Percentiles rank a stretch among this genome's conserved stretches.
These are phyloP conservation scores for Andricus quercusramuli DNA, from an alignment of 2,888 invertebrate genomes.

Conservation along the genomic window DNA sequence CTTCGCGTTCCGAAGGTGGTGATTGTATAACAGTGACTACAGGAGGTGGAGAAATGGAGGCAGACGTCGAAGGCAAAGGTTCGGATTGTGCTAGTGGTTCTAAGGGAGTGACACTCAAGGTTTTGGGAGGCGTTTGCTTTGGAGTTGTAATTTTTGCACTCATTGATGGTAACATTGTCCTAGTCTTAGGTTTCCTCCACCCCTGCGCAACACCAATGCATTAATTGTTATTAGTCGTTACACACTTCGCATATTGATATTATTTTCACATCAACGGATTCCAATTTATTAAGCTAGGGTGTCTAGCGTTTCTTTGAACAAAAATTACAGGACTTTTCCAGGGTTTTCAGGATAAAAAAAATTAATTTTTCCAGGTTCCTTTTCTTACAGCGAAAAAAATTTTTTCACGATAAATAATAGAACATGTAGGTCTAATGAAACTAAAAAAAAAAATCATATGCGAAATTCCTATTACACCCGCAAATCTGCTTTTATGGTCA, in stretches of 20 bases:
- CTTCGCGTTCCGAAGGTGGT: constrained; percentile 70
- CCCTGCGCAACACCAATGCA: constrained; percentile 80
- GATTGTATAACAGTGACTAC: constrained; percentile 72
- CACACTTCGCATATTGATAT: constrained; percentile 20
- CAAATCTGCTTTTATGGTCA: no score
- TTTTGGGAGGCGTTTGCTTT: constrained; percentile 80
- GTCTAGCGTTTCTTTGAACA: no score
- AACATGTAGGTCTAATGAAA: no score
- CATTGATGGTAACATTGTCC: constrained; percentile 86
- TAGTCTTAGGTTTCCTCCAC: constrained; percentile 89
- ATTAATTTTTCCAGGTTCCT: no score
- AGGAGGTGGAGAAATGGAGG: constrained; percentile 69
- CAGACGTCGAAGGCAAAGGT: constrained; percentile 72
- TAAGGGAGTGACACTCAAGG: constrained; percentile 74
- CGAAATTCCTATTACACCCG: no score
- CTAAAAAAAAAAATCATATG: no score
- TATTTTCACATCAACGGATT: constrained; percentile 6
- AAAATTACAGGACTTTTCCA: no score
- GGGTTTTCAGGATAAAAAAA: no score
- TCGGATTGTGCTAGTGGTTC: constrained; percentile 73
- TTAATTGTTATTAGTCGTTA: constrained; percentile 66
- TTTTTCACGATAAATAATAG: no score
- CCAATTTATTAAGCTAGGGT: background rate
- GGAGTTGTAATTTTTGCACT: constrained; percentile 80
- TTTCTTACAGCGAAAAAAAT: no score